Evolutionary conservation across 2,888 invertebrate species (phyloP), one percentile per base, ranked within the genome.

Genomic region (Lumbricus terrestris): DNA sequence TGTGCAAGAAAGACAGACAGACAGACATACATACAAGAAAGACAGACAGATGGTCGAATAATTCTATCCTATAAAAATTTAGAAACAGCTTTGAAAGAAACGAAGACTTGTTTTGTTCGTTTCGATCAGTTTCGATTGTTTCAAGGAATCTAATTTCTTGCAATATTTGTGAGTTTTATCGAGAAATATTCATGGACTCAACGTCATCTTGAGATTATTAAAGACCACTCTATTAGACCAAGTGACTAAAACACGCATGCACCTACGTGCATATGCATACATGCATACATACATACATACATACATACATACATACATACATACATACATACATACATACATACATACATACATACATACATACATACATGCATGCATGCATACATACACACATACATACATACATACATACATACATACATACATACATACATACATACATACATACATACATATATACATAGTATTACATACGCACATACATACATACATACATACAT

Each of bases 361-460:
- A 34, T 15, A n/a, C n/a, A 42, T 89, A 89, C 23, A 54, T 89
- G n/a, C 54, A 89, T 47, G 54, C 54, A 89, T 34, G 54, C 54
- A 47, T 47, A 89, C 54, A 47, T 47, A 89, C 54, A 89, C n/a
- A 89, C 18, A 89, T 47, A 89, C 54, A 89, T 16, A 89, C 54
- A 88, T 37, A 88, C 37, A 35, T 37, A 88, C 40, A 88, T 38
- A 88, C 47, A 88, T 38, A 88, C 47, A 88, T 38, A 89, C 89
- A 89, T 54, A 89, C 89, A 69, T 54, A 89, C 89, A 90, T 38
- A 90, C 37, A 90, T 33, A 90, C 90, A 90, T 40, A 69, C 83
- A 90, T 69, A 69, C 89, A 90, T 54, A 90, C 89, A 90, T 82
- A 40, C 91, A 90, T 42, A 90, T 47, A 90, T 82, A 38, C 90